Percentiles rank a stretch among this genome's conserved stretches.
Conservation (phyloP, 2,113 vertebrate species). For the Uropsilus gracilis region DNA sequence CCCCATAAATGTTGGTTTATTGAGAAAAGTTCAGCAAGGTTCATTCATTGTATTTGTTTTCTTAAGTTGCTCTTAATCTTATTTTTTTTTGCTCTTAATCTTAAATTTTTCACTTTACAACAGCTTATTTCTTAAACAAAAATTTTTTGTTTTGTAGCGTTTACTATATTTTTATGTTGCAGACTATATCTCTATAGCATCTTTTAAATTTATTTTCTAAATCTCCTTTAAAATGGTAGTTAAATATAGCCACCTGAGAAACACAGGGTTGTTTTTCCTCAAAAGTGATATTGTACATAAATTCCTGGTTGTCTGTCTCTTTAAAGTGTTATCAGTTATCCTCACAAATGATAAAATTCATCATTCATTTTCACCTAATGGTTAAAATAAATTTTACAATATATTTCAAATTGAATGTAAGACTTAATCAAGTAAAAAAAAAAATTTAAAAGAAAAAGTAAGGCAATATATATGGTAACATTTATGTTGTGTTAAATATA, state of each 20-base stretch:
- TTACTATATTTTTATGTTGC: background rate
- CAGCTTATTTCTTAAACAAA: background rate
- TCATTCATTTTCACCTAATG: background rate
- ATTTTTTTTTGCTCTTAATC: background rate
- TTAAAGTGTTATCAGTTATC: background rate
- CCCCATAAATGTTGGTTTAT: background rate
- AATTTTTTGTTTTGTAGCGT: background rate
- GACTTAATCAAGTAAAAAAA: slow-evolving; percentile 21
- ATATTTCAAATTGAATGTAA: slow-evolving; percentile 26
- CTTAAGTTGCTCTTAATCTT: slow-evolving; percentile 44
- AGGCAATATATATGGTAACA: background rate
- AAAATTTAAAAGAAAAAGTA: slow-evolving; percentile 29
- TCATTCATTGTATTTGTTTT: background rate
- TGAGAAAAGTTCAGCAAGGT: background rate
- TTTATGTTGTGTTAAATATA: background rate
- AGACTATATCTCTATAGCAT: background rate
- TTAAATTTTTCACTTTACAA: background rate
- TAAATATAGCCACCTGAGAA: slow-evolving; percentile 34
- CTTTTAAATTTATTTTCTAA: slow-evolving; percentile 44
- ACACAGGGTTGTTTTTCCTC: background rate
- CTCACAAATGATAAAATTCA: background rate
- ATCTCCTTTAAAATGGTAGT: background rate
- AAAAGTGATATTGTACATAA: background rate
- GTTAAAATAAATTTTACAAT: background rate
- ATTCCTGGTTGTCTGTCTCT: background rate